Conservation (phyloP, 1,140 invertebrate species). For the Neodiprion lecontei region DNA sequence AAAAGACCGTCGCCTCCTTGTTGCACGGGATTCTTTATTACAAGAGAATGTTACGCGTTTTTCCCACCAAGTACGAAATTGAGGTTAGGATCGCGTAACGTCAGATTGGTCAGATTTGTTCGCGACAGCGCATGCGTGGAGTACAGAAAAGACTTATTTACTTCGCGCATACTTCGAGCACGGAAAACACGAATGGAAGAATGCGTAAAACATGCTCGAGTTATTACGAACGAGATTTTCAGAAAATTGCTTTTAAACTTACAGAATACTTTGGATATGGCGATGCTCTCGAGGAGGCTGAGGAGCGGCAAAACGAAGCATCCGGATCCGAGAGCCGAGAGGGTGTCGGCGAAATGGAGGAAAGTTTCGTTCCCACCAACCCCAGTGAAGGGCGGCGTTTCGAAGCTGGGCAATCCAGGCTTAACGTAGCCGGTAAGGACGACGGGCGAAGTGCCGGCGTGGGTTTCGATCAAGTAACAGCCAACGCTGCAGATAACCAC, state of each 20-base stretch:
- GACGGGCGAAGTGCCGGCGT: constrained; percentile 69
- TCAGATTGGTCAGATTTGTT: neutral
- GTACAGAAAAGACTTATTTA: neutral
- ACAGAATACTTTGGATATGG: constrained; percentile 84
- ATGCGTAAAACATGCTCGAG: no score
- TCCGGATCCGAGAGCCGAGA: constrained; percentile 73
- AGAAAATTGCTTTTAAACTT: constrained; percentile 46
- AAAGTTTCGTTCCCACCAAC: constrained; percentile 71
- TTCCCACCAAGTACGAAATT: no score
- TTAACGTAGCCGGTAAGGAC: constrained; percentile 75
- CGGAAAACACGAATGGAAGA: constrained; percentile 13
- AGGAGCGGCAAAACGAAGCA: constrained; percentile 80
- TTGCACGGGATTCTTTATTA: no score
- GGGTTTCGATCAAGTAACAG: constrained; percentile 69
- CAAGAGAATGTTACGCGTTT: no score
- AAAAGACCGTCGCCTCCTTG: no score
- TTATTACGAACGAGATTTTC: neutral
- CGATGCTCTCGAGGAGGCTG: constrained; percentile 81
- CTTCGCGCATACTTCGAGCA: neutral
- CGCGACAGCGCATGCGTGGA: neutral
- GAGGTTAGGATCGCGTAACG: neutral
- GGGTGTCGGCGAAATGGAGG: constrained; percentile 69
- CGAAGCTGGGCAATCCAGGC: constrained; percentile 71
- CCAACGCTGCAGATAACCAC: constrained; percentile 74
- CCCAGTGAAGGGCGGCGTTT: constrained; percentile 69